Conservation (phyloP, 2,888 invertebrate species). For the Ophonus ardosiacus region DNA sequence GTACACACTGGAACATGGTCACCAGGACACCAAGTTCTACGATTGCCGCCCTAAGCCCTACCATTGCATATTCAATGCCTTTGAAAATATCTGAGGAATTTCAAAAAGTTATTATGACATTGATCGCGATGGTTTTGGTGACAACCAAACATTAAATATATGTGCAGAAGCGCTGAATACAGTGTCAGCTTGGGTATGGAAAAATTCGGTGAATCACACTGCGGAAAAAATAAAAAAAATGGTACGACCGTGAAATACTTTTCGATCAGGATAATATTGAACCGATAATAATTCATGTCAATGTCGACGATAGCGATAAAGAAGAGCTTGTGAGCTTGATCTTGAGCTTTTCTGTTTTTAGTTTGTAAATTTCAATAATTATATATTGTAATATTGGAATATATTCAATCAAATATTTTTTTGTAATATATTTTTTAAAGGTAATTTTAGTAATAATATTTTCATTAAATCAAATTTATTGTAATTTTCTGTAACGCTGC, state of each 20-base stretch:
- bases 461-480: no score
- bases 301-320: neutral
- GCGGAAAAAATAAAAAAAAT: neutral
- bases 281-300: neutral
- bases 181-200: neutral
- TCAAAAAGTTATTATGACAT: conserved; percentile 1
- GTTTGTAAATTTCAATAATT: no score
- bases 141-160: no score
- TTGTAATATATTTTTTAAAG: no score
- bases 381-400: no score
- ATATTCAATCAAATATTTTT: no score
- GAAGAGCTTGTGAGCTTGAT: no score
- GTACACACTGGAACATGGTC: neutral
- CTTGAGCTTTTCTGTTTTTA: no score
- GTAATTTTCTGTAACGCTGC: no score
- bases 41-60: conserved; percentile 22
- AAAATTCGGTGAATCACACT: conserved; percentile 8
- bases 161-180: neutral
- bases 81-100: conserved; percentile 17
- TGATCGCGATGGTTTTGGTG: conserved; percentile 21
- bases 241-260: conserved; percentile 13
- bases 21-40: conserved; percentile 1
- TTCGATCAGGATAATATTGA: neutral
- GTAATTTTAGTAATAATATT: no score
- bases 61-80: conserved; percentile 15